A percentile compares a stretch with the other conserved stretches of the same genome.
Conservation (phyloP, 2,888 invertebrate species). For the Papilio gigon region DNA sequence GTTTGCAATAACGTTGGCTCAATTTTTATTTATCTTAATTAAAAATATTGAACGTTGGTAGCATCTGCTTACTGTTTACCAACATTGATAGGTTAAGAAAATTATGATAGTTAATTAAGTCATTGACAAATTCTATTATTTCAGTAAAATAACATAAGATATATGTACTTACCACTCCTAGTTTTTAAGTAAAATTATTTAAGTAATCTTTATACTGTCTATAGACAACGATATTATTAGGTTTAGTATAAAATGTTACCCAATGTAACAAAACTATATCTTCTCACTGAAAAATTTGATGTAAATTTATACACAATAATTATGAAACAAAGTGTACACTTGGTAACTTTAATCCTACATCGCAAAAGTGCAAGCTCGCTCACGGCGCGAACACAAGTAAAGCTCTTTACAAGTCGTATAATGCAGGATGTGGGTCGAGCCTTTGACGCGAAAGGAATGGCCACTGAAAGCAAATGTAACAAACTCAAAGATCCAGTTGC, state of each 20-base stretch:
- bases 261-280: no score
- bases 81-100: no score
- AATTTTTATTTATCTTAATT: neutral
- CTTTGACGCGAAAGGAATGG: slow-evolving; percentile 33
- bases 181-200: no score
- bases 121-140: no score
- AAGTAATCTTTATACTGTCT: no score
- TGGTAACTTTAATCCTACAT: neutral
- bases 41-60: neutral
- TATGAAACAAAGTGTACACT: neutral
- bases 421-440: slow-evolving; percentile 27
- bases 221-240: no score
- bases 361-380: neutral
- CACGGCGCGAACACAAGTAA: neutral
- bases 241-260: no score
- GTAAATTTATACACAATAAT: neutral
- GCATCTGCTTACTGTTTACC: no score
- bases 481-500: slow-evolving; percentile 29
- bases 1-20: neutral
- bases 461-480: slow-evolving; percentile 26
- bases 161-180: no score
- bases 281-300: no score
- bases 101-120: no score
- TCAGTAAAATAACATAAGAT: no score
- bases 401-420: slow-evolving; percentile 24